phyloP scores from a whole-genome alignment of 2,113 vertebrate genomes.

The Mormyrus iriodes region DNA sequence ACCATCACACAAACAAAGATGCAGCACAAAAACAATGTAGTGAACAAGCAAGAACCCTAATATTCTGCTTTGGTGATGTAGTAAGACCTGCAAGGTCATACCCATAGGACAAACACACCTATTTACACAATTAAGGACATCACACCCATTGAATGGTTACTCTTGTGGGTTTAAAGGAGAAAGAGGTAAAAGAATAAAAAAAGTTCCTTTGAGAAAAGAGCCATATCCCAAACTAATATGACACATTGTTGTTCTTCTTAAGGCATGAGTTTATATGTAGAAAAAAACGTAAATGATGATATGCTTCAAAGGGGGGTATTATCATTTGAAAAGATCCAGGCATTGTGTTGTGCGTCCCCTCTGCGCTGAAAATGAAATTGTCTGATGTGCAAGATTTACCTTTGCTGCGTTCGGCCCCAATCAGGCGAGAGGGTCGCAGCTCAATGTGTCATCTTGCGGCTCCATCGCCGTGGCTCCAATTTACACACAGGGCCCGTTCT shows the following conservation, averaged over 20 bases:
- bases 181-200: conserved; percentile 5
- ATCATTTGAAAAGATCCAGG: conserved; percentile 74
- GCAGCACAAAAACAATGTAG: neutral
- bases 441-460: conserved; percentile 71
- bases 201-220: conserved; percentile 23
- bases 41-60: neutral
- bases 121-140: neutral
- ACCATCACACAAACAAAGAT: neutral
- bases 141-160: neutral
- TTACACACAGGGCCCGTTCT: conserved; percentile 66
- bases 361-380: conserved; percentile 78
- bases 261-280: conserved; percentile 29
- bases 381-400: conserved; percentile 77
- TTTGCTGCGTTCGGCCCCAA: conserved; percentile 63
- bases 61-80: neutral
- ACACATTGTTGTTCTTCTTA: conserved; percentile 24
- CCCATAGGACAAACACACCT: neutral
- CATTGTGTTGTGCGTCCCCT: conserved; percentile 62
- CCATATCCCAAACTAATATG: conserved; percentile 18
- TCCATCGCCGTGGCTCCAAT: conserved; percentile 64
- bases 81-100: neutral
- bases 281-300: conserved; percentile 49
- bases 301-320: conserved; percentile 59
- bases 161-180: conserved; percentile 1
- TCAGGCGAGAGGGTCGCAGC: conserved; percentile 64